phyloP scores from a whole-genome alignment of 2,797 vertebrate species.

The Sebastes umbrosus region DNA sequence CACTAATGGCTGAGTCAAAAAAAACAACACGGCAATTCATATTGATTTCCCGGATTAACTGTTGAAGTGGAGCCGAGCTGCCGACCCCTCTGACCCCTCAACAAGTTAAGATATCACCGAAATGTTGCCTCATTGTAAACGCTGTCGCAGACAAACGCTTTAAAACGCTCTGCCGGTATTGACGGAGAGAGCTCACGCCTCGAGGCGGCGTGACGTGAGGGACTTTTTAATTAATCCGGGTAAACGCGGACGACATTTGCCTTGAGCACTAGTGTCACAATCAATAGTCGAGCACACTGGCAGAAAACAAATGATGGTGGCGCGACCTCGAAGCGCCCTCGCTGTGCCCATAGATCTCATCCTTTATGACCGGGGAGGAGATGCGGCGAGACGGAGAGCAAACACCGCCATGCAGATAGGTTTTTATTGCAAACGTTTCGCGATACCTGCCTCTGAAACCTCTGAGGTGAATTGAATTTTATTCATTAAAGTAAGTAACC shows the following conservation, averaged over 20 bases:
- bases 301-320: constrained; percentile 71
- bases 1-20: constrained; percentile 18
- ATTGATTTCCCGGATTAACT: constrained; percentile 33
- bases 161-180: constrained; percentile 35
- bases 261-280: constrained; percentile 70
- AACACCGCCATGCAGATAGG: not conserved
- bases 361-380: constrained; percentile 21
- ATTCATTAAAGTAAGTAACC: not conserved
- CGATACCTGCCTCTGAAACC: not conserved
- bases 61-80: constrained; percentile 3
- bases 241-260: constrained; percentile 78
- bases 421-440: not conserved
- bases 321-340: constrained; percentile 51
- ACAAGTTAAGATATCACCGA: constrained; percentile 33
- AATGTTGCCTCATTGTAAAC: constrained; percentile 15
- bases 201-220: constrained; percentile 45
- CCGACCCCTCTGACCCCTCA: constrained; percentile 14
- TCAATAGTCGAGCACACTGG: constrained; percentile 69
- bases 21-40: constrained; percentile 7
- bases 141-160: not conserved
- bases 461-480: not conserved
- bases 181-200: constrained; percentile 51
- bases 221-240: constrained; percentile 80
- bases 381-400: not conserved
- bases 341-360: constrained; percentile 9